Evolutionary conservation across 2,113 vertebrate genomes (phyloP).

Genomic region (Erinaceus europaeus): DNA sequence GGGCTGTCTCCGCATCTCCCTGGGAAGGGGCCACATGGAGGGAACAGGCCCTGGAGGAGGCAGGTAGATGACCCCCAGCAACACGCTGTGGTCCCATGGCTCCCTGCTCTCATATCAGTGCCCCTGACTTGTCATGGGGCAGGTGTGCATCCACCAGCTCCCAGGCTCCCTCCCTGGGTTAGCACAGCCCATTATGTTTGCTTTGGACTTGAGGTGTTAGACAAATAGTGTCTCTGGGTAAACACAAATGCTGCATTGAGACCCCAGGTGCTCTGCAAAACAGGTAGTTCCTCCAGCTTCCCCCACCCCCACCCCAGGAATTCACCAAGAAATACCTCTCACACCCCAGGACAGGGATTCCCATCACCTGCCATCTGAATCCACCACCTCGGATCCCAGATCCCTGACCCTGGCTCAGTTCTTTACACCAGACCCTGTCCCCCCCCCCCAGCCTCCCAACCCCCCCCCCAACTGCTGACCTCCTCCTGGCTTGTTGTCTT

Average conservation of each 20-base stretch:
- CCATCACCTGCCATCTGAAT: background rate
- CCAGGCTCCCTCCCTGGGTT: slow-evolving; percentile 44
- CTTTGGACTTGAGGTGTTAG: slow-evolving; percentile 70
- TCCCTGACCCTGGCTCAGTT: background rate
- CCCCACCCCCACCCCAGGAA: slow-evolving; percentile 1
- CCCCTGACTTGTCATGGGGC: no score
- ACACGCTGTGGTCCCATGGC: no score
- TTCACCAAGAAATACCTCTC: slow-evolving; percentile 27
- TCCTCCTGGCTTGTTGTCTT: background rate
- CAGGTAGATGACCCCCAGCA: no score
- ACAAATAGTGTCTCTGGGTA: slow-evolving; percentile 69
- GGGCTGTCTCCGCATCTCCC: background rate
- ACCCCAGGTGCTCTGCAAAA: slow-evolving; percentile 50
- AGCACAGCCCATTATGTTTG: slow-evolving; percentile 70
- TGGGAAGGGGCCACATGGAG: no score
- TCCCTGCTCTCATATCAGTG: no score
- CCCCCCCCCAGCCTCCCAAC: background rate
- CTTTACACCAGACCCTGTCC: background rate
- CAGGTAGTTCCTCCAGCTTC: slow-evolving; percentile 32
- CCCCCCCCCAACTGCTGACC: background rate
- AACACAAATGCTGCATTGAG: slow-evolving; percentile 56
- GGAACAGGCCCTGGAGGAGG: no score
- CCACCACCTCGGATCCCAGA: background rate
- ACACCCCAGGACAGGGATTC: background rate
- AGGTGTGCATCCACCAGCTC: slow-evolving; percentile 21